Evolutionary conservation across 2,888 invertebrate species (phyloP).

Genomic region (Gonocerus acuteangulatus): DNA sequence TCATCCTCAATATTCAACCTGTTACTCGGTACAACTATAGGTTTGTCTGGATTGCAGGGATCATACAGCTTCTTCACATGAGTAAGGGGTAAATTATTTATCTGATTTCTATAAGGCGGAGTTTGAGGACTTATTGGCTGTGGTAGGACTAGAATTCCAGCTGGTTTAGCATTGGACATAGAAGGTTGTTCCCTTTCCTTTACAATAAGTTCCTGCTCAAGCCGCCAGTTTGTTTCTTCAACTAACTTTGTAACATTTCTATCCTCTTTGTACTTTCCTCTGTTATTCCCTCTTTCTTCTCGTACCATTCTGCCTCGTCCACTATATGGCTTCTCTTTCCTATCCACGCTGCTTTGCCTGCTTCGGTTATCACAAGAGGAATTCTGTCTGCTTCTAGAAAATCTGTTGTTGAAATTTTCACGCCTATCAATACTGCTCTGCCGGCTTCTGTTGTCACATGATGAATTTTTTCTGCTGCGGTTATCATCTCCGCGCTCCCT

Average conservation of each 20-base stretch:
- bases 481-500: constrained; percentile 37
- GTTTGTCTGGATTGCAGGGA: constrained; percentile 60
- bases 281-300: constrained; percentile 17
- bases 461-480: constrained; percentile 26
- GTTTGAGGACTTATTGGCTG: constrained; percentile 34
- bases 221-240: constrained; percentile 24
- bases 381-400: constrained; percentile 25
- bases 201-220: constrained; percentile 5
- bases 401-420: constrained; percentile 23
- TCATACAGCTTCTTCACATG: constrained; percentile 51
- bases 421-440: constrained; percentile 25
- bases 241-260: background rate
- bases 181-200: constrained; percentile 1
- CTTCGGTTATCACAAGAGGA: constrained; percentile 32
- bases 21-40: constrained; percentile 49
- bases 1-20: constrained; percentile 22
- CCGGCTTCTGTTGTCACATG: constrained; percentile 41
- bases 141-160: constrained; percentile 46
- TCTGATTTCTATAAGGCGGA: background rate
- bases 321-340: background rate
- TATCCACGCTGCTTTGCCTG: constrained; percentile 28
- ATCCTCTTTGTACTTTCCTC: constrained; percentile 3
- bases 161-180: constrained; percentile 39
- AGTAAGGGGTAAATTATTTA: constrained; percentile 1
- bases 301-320: constrained; percentile 16